Evolutionary conservation across 1,140 invertebrate species (phyloP), one percentile per base, ranked within the genome.

Genomic region (Drosophila pachea): DNA sequence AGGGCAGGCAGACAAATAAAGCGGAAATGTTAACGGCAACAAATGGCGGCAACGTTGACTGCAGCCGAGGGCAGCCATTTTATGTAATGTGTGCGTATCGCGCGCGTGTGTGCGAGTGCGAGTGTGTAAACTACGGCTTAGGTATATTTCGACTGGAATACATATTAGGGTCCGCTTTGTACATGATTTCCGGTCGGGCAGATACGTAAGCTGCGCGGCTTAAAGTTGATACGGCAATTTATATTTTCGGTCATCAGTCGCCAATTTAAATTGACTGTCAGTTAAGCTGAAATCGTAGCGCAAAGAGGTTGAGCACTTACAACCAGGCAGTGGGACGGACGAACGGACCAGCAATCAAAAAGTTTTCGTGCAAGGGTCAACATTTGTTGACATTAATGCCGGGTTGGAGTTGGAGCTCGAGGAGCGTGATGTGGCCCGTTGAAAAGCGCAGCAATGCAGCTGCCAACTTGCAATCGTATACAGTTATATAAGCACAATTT

Each of bases 21-120:
- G 76, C 79, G 79, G 79, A 84, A 86, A 84, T 84, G 79, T 84
- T 84, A 84, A 84, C 79, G 71, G 73, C 81, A 84, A 86, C 79
- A 73, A 84, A 79, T 84, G 79, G 76, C 73, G 81, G 76, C 79
- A 16, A 36, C 55, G 76, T 53, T 64, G 59, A 73, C 62, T 70
- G 59, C 38, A 64, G 61, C 65, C 42, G 52, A 61, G 63, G 52
- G 60, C 55, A 55, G 58, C 56, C 68, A 67, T 71, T 71, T 67
- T 71, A 50, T 67, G 55, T 4, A 36, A 48, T 45, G 14, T 14
- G 36, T 49, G 35, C 14, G 32, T 48, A 40, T 40, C n/a, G 0
- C 29, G 6, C n/a, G 8, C 40, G 36, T n/a, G 22, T 55, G n/a
- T 29, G 8, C 9, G 16, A 36, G 4, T 43, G 16, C 8, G 12